These are phyloP conservation scores for Monodelphis domestica DNA, from an alignment of 2,797 vertebrate species.

Conservation along the genomic window DNA sequence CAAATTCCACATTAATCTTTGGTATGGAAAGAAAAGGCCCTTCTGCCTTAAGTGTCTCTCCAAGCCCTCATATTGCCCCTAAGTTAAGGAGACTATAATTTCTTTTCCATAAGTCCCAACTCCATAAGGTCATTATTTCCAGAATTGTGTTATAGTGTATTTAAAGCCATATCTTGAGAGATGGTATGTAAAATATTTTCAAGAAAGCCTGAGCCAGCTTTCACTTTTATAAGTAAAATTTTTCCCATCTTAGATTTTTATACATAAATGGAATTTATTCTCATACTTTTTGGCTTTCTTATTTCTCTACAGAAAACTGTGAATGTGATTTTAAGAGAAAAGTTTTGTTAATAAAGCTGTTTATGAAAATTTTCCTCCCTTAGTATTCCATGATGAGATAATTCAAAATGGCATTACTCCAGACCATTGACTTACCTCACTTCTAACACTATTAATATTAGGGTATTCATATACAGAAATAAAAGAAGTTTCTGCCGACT, in stretches of 20 bases:
- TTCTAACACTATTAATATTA: not conserved
- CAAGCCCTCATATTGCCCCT: not conserved
- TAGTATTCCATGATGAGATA: not conserved
- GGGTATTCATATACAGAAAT: not conserved
- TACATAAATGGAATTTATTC: slow-evolving; percentile 54
- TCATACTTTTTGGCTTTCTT: slow-evolving; percentile 33
- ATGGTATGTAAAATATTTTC: slow-evolving; percentile 22
- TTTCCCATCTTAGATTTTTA: slow-evolving; percentile 55
- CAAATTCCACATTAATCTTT: not conserved
- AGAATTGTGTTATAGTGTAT: slow-evolving; percentile 46
- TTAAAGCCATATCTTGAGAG: slow-evolving; percentile 56
- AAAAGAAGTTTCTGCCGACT: slow-evolving; percentile 9
- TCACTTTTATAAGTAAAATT: slow-evolving; percentile 46
- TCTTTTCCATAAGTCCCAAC: slow-evolving; percentile 52
- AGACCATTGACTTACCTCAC: not conserved
- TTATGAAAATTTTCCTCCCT: slow-evolving; percentile 26
- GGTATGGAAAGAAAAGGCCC: not conserved
- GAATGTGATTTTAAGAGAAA: slow-evolving; percentile 40
- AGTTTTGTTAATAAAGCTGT: slow-evolving; percentile 9
- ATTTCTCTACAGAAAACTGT: slow-evolving; percentile 14
- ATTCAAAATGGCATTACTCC: slow-evolving; percentile 14
- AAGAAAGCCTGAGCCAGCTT: slow-evolving; percentile 58
- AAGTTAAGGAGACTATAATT: slow-evolving; percentile 26
- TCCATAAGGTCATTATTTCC: slow-evolving; percentile 58
- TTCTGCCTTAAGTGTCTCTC: not conserved